These are phyloP conservation scores for Gastracanthus pulcherrimus DNA, from an alignment of 2,888 invertebrate genomes.

Conservation along the genomic window DNA sequence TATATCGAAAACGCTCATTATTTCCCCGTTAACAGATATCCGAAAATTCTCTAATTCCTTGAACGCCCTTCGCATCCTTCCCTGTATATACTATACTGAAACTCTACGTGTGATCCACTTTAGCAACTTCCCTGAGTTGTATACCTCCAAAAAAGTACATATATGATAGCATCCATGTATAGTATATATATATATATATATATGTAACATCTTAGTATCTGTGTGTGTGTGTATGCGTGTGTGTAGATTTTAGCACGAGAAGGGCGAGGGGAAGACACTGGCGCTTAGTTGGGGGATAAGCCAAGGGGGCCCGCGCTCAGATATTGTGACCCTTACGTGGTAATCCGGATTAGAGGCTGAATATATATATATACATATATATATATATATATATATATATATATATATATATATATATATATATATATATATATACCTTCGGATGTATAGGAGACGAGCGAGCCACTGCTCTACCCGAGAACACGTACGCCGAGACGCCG, in stretches of 20 bases:
- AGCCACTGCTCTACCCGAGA: not conserved
- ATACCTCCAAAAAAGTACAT: not conserved
- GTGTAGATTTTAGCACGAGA: slow-evolving; percentile 2
- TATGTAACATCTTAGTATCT: no score
- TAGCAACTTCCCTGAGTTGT: not conserved
- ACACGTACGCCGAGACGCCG: slow-evolving; percentile 25
- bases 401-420: not conserved
- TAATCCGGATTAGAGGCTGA: slow-evolving; percentile 76
- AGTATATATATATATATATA: no score
- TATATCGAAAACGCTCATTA: no score
- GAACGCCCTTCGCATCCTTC: no score
- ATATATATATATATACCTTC: not conserved
- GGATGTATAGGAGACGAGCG: no score
- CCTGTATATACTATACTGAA: no score
- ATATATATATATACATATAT: slow-evolving; percentile 62
- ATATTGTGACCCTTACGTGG: slow-evolving; percentile 76
- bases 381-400: not conserved
- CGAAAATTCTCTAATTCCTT: no score
- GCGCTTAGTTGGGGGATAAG: slow-evolving; percentile 61
- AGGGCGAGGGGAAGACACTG: slow-evolving; percentile 53
- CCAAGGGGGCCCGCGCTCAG: slow-evolving; percentile 66
- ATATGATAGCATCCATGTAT: no score
- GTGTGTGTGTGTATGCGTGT: no score
- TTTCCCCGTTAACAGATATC: no score
- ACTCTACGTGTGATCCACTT: not conserved